Evolutionary conservation across 2,888 invertebrate species (phyloP), one percentile per base, ranked within the genome.

Genomic region (Arrhopalites spinosus): DNA sequence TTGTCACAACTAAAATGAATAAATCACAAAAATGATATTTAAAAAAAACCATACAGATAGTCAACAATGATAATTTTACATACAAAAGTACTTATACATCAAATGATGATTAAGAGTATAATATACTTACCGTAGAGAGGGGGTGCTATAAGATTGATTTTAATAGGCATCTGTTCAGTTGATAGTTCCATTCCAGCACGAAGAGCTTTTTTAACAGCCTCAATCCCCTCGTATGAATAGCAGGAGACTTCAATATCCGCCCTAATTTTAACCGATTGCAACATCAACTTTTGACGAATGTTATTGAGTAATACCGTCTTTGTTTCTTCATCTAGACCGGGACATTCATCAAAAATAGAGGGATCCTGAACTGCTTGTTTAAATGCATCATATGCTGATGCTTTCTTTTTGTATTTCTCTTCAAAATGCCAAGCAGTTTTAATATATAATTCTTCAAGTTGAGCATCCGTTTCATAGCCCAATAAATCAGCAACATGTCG

Each of bases 351-450:
- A 80, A 99, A 89, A 67, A 98, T 93, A 78, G 93, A 92, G 1
- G 98, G 96, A 86, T 98, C 97, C 95, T 93, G 89, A 70, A 98
- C 98, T 81, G 98, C 95, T 87, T 97, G 96, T 87, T 99, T 99
- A 86, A 99, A 99, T 83, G 95, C 94, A 85, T 99, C 99, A 86
- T 96, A 98, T 47, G 97, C 94, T 1, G 95, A 94, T 0, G 96
- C 96, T 86, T 97, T 96, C 85, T 93, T 94, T 86, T 96, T 97
- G 85, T 94, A 94, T 86, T 98, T 98, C 84, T 95, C 93, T 86
- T 99, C 99, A 87, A 98, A 99, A 84, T 92, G 89, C 99, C 99
- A 99, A 0, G 99, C 99, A 0, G 99, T 99, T 85, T 93, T 94
- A 84, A 92, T 91, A 86, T 98, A 99, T 0, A 99, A 87, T 80